Percentiles rank a stretch among this genome's conserved stretches.
These are phyloP conservation scores for Drepana arcuata DNA, from an alignment of 1,140 invertebrate genomes.

Conservation along the genomic window DNA sequence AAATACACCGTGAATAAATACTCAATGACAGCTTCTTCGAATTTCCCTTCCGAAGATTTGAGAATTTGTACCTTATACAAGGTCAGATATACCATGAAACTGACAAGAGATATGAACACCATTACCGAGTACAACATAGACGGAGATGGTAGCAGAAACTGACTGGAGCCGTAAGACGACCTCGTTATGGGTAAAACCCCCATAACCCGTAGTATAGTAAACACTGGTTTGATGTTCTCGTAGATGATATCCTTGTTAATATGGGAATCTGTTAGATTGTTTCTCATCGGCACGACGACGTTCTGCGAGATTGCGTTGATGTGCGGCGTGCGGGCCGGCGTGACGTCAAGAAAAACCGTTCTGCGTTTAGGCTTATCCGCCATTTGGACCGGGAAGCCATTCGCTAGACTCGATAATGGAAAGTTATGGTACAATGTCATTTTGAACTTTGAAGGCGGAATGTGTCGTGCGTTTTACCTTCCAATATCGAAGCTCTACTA, in stretches of 20 bases:
- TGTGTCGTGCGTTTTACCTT: not conserved
- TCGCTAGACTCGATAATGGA: constrained; percentile 28
- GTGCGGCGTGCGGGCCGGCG: constrained; percentile 36
- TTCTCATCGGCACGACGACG: constrained; percentile 35
- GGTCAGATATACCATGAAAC: constrained; percentile 74
- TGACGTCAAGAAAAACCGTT: constrained; percentile 50
- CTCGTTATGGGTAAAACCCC: constrained; percentile 74
- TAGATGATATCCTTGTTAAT: constrained; percentile 72
- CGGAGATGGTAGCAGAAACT: constrained; percentile 63
- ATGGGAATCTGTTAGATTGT: constrained; percentile 42
- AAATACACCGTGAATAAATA: constrained; percentile 79
- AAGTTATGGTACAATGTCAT: constrained; percentile 43
- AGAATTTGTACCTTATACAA: constrained; percentile 74
- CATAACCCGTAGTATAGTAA: constrained; percentile 70
- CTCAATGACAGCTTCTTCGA: constrained; percentile 79
- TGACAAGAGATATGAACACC: constrained; percentile 64
- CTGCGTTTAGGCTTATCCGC: constrained; percentile 39
- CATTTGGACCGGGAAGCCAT: constrained; percentile 42
- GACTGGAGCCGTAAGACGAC: constrained; percentile 50
- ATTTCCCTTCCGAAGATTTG: constrained; percentile 73
- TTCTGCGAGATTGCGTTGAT: constrained; percentile 31
- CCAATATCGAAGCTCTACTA: constrained; percentile 1
- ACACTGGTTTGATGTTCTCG: constrained; percentile 73
- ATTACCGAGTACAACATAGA: constrained; percentile 73
- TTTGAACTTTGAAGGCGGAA: constrained; percentile 2